Conservation (phyloP, 64 coral and sea anemone species). For the Dendronephthya gigantea region DNA sequence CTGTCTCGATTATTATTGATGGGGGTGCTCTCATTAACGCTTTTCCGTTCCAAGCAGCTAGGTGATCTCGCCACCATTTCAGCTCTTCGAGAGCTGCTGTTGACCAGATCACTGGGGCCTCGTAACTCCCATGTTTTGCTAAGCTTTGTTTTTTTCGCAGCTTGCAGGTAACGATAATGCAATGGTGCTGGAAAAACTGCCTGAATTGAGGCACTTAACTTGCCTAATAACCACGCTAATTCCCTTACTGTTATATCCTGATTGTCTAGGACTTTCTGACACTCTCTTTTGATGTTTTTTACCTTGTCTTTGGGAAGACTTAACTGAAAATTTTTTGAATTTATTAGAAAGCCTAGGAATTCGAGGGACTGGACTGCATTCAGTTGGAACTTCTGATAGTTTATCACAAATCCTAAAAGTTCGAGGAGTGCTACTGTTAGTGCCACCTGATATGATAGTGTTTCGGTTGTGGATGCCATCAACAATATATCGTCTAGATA, state of each 20-base stretch:
- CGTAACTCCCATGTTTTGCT: not conserved
- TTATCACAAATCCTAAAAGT: not conserved
- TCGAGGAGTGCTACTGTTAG: not conserved
- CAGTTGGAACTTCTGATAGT: not conserved
- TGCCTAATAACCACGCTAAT: conserved; percentile 10
- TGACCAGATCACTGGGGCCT: not conserved
- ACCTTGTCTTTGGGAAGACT: not conserved
- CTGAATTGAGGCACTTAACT: not conserved
- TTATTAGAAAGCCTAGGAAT: not conserved
- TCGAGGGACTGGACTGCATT: not conserved
- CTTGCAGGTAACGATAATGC: not conserved
- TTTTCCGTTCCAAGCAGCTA: not conserved
- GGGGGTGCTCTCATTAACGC: not conserved
- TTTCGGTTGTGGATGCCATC: not conserved
- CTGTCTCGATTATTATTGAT: not conserved
- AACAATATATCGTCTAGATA: not conserved
- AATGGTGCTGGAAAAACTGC: not conserved
- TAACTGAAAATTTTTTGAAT: not conserved
- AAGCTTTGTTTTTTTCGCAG: not conserved
- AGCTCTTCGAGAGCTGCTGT: not conserved
- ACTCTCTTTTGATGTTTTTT: not conserved
- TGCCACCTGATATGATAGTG: not conserved
- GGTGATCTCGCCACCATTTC: not conserved
- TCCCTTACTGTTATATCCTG: not conserved
- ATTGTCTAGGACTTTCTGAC: not conserved